Conservation (phyloP, 2,113 vertebrate species). For the Festucalex cinctus region DNA sequence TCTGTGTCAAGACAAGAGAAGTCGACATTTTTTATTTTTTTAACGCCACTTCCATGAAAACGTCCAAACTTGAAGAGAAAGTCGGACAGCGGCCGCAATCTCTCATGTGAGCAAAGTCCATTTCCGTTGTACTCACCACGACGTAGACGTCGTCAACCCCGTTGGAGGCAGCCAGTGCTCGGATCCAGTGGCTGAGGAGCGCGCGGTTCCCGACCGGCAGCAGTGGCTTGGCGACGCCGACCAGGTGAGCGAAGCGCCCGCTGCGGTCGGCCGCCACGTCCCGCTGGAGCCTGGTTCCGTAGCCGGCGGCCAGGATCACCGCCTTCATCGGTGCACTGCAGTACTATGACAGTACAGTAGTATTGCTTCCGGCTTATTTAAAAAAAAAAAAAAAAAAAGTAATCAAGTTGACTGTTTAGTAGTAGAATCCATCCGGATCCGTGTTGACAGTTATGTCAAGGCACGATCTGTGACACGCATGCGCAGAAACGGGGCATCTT, state of each 20-base stretch:
- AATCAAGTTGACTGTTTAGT: too few relatives aligned
- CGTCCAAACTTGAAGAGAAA: not conserved
- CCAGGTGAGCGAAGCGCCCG: constrained; percentile 62
- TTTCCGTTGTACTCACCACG: constrained; percentile 60
- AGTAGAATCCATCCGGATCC: too few relatives aligned
- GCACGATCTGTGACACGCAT: too few relatives aligned
- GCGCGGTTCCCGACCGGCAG: constrained; percentile 68
- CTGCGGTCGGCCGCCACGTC: constrained; percentile 65
- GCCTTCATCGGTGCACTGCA: constrained; percentile 68
- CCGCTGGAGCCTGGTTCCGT: constrained; percentile 75
- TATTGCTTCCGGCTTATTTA: too few relatives aligned
- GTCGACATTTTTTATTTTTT: too few relatives aligned
- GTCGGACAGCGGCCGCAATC: not conserved
- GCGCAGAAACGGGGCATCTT: too few relatives aligned
- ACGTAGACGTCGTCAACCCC: constrained; percentile 67
- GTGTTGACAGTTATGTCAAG: too few relatives aligned
- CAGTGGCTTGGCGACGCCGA: constrained; percentile 69
- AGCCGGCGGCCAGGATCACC: constrained; percentile 78
- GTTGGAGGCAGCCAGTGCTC: constrained; percentile 46
- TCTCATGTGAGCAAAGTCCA: not conserved
- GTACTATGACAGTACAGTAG: too few relatives aligned
- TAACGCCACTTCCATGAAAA: not conserved
- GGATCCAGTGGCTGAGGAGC: constrained; percentile 72
- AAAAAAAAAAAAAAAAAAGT: too few relatives aligned
- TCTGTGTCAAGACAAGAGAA: constrained; percentile 51